Conservation (phyloP, 2,888 invertebrate species). For the Ctena decussata region DNA sequence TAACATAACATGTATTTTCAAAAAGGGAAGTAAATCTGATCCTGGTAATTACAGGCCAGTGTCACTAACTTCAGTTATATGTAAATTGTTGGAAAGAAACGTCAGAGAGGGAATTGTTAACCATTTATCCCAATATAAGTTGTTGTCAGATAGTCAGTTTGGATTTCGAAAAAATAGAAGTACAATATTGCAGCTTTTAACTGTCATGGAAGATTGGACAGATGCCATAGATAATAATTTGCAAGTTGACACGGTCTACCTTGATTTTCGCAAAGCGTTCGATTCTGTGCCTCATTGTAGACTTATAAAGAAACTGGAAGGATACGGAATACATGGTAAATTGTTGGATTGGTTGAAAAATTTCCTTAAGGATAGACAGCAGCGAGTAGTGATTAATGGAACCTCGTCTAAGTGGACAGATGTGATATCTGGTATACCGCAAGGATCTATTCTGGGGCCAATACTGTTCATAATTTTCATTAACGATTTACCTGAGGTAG, state of each 20-base stretch:
- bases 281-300: no score
- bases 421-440: background rate
- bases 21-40: slow-evolving; percentile 15
- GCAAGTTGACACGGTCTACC: slow-evolving; percentile 2
- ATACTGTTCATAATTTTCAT: no score
- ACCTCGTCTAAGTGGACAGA: background rate
- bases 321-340: background rate
- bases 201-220: slow-evolving; percentile 9
- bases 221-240: slow-evolving; percentile 4
- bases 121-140: background rate
- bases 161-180: background rate
- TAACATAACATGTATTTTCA: slow-evolving; percentile 20
- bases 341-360: background rate
- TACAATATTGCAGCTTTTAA: background rate
- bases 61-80: no score
- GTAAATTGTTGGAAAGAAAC: background rate
- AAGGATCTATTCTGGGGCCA: slow-evolving; percentile 12
- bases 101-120: slow-evolving; percentile 4
- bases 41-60: slow-evolving; percentile 28
- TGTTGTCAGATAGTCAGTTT: no score
- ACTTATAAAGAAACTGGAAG: no score
- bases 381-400: slow-evolving; percentile 8
- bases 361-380: background rate
- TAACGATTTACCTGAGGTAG: slow-evolving; percentile 14
- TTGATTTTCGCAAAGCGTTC: slow-evolving; percentile 23